A percentile compares a stretch with the other conserved stretches of the same genome.
Conservation (phyloP, 2,113 vertebrate genomes). For the Aegotheles bennettii region DNA sequence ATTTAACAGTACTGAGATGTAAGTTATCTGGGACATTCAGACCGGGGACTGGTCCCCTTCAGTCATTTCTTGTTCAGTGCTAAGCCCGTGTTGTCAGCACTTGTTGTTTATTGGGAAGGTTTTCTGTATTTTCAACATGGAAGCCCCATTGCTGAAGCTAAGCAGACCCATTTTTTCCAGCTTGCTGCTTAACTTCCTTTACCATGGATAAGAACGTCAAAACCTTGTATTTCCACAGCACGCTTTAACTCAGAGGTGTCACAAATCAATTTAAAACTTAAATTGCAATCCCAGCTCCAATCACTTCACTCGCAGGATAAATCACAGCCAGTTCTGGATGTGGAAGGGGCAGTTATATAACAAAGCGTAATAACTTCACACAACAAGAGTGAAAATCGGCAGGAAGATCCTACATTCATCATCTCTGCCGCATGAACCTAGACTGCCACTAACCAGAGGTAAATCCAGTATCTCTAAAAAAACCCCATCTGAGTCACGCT, state of each 20-base stretch:
- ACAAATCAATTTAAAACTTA: conserved; percentile 63
- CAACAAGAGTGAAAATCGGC: conserved; percentile 22
- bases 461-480: not conserved
- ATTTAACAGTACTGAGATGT: not conserved
- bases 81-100: not conserved
- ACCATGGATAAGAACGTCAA: not conserved
- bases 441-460: not conserved
- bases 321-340: conserved; percentile 48
- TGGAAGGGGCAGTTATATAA: conserved; percentile 31
- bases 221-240: conserved; percentile 14
- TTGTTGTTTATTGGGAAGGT: not conserved
- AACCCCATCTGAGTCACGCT: not conserved
- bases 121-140: not conserved
- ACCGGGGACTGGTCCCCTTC: not conserved
- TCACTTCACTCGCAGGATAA: conserved; percentile 50
- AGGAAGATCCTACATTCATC: conserved; percentile 32
- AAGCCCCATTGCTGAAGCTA: not conserved
- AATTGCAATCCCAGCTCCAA: conserved; percentile 53
- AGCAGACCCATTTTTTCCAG: conserved; percentile 1
- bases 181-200: conserved; percentile 10
- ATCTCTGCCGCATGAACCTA: not conserved
- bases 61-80: not conserved
- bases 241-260: conserved; percentile 45
- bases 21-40: not conserved
- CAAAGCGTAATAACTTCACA: conserved; percentile 30